Base-by-base conservation (phyloP, 2,113 vertebrate species). In the Brachirus orientalis region DNA sequence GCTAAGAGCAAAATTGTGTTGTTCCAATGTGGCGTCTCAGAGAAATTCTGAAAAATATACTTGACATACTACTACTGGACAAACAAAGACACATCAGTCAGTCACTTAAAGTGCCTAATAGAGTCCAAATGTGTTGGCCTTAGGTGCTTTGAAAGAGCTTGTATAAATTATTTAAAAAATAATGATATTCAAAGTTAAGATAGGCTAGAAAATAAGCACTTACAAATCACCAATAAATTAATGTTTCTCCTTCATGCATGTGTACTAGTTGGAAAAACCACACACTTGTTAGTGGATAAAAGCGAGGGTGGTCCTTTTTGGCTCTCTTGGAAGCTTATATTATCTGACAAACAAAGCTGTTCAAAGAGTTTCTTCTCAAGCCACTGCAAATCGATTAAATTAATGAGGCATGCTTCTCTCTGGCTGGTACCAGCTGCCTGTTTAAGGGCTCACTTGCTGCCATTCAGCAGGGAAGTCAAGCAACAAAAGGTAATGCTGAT, bases 331-430 rank as follows among this genome's bases (percentile, higher is more conserved):
- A 44, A 63, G 79, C 86, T 90, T 85, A 91, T 80, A 80, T 73
- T 87, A 89, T 81, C 76, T 86, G 86, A 91, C 89, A 90, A 92
- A 91, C 85, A 88, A 90, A 91, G 91, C 91, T 92, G 92, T 91
- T 92, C 83, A 89, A 87, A 88, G 88, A 87, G 70, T 90, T 90
- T 87, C 86, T 88, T 88, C 87, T 91, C 90, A 69, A 85, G 83
- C 90, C 82, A 77, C 78, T 80, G 84, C 77, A 90, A 89, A 92
- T 93, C 88, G 80, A 92, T 92, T 86, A 85, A 89, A 90, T 90
- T 90, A 93, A 92, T 88, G 90, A 91, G 90, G 85, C 90, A 66
- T 84, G 86, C 73, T 65, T 60, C 72, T 45, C 81, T 84, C 86
- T 78, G 82, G 79, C 82, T 79, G 71, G 63, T 85, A 89, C 83